A percentile compares a stretch with the other conserved stretches of the same genome.
Conservation (phyloP, 2,888 invertebrate species). For the Tenthredo mesomela region DNA sequence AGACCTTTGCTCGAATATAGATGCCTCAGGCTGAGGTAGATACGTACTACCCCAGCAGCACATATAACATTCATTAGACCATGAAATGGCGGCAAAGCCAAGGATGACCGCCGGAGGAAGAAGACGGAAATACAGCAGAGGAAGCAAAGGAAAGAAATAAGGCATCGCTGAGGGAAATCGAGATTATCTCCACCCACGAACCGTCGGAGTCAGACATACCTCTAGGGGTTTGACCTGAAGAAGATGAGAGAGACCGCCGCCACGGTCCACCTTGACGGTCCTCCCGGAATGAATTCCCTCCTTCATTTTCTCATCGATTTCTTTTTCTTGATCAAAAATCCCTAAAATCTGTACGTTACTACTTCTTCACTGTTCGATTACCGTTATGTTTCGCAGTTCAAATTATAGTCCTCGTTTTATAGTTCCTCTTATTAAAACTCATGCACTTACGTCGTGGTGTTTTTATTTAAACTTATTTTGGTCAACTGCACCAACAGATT, state of each 20-base stretch:
- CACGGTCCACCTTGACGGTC: slow-evolving; percentile 51
- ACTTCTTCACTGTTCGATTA: background rate
- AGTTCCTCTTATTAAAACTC: background rate
- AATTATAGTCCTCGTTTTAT: background rate
- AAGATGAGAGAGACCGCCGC: slow-evolving; percentile 52
- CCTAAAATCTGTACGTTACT: background rate
- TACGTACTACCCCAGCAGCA: no score
- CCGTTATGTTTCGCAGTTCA: background rate
- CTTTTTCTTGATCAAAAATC: background rate
- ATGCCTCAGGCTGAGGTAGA: background rate
- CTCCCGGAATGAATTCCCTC: slow-evolving; percentile 45
- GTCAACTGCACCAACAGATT: background rate
- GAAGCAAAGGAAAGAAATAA: slow-evolving; percentile 3
- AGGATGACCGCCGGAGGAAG: background rate
- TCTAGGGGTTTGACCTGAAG: slow-evolving; percentile 52
- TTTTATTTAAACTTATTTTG: background rate
- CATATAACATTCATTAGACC: slow-evolving; percentile 33
- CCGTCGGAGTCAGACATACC: slow-evolving; percentile 34
- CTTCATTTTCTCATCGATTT: slow-evolving; percentile 43
- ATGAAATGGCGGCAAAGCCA: background rate
- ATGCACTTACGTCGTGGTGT: no score
- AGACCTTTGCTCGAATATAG: slow-evolving; percentile 6
- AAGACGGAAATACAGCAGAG: background rate
- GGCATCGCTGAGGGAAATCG: background rate
- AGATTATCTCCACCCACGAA: background rate